Evolutionary conservation across 2,113 vertebrate genomes (phyloP), one percentile per base, ranked within the genome.

Genomic region (Poicephalus meyeri): DNA sequence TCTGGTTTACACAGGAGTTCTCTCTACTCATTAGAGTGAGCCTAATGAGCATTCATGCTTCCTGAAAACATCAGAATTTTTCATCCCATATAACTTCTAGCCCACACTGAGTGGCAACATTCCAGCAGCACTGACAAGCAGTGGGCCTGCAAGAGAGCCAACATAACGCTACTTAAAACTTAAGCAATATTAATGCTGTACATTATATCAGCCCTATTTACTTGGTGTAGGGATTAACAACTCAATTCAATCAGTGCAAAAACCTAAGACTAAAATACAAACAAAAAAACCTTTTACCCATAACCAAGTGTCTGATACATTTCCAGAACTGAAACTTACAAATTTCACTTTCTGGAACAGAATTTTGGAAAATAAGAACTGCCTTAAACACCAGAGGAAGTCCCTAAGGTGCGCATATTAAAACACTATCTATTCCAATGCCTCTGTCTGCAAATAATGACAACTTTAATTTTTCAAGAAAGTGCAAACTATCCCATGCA

Each of bases 1-100:
- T 64, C 52, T 14, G 29, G 29, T 46, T 82, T 53, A 35, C 28
- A 49, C 1, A 0, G 11, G 9, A 86, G 28, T 25, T 76, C 28
- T 44, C 33, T 7, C 33, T 49, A 18, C 11, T 53, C 42, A 65
- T 35, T 53, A 42, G 46, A 74, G 28, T 16, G 31, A 80, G 23
- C 17, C 24, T 7, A 12, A 42, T 39, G 20, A 24, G 39, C 46
- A 25, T 52, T 81, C 35, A 73, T 0, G 0, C 65, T 21, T 66
- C 41, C 64, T 50, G 64, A 66, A 78, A 13, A 66, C 2, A 16
- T 14, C 55, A 71, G 13, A 65, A 56, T 60, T 91, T 87, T 84
- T 80, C 1, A 0, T 23, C 15, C 50, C 2, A 0, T 3, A 29
- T 31, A 28, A 46, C 55, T 78, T 74, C 50, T 33, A 84, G 31